A percentile compares a stretch with the other conserved stretches of the same genome.
Conservation (phyloP, 2,797 vertebrate species). For the Mallotus villosus region DNA sequence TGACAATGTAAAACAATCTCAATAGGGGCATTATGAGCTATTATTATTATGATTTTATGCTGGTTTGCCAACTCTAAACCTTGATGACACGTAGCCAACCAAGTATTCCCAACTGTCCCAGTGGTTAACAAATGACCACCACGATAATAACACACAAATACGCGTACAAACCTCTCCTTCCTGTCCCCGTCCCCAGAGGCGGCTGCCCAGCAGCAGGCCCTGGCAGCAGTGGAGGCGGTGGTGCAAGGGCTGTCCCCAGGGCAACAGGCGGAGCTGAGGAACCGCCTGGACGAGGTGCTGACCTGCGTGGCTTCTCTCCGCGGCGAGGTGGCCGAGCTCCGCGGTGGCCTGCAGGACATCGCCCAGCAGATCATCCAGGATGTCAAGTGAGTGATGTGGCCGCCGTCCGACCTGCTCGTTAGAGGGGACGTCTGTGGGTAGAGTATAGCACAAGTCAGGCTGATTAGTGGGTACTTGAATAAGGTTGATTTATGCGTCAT, state of each 20-base stretch:
- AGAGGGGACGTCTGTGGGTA: too few relatives aligned
- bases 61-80: too few relatives aligned
- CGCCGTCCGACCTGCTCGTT: too few relatives aligned
- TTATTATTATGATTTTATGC: too few relatives aligned
- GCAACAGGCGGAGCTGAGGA: constrained; percentile 81
- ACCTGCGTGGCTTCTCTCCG: constrained; percentile 78
- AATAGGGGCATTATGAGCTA: too few relatives aligned
- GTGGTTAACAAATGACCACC: too few relatives aligned
- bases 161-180: background rate
- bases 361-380: constrained; percentile 84
- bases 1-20: too few relatives aligned
- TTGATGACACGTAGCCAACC: too few relatives aligned
- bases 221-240: constrained; percentile 49
- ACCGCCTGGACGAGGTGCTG: constrained; percentile 86
- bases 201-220: constrained; percentile 49
- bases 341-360: constrained; percentile 80
- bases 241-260: constrained; percentile 65
- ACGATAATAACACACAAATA: background rate
- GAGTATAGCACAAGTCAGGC: too few relatives aligned
- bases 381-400: constrained; percentile 80
- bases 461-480: too few relatives aligned
- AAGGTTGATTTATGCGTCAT: too few relatives aligned
- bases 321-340: constrained; percentile 85
- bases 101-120: too few relatives aligned
- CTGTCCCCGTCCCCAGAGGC: constrained; percentile 43